Percentiles rank a stretch among this genome's conserved stretches.
phyloP scores from a whole-genome alignment of 2,797 vertebrate genomes.

The Brachymystax lenok region DNA sequence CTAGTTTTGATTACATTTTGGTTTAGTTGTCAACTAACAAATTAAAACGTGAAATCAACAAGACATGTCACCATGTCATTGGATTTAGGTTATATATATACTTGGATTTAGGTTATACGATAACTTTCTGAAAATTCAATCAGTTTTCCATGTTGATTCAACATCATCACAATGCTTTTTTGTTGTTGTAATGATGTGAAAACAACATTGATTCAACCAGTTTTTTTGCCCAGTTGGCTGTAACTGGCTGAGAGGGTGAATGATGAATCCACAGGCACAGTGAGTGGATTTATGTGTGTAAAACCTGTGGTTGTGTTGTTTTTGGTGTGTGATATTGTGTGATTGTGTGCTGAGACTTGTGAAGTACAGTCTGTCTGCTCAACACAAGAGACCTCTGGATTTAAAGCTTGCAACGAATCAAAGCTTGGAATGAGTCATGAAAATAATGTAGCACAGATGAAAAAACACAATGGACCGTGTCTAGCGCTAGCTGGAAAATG shows the following conservation, averaged over 20 bases:
- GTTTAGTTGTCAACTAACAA: too few species aligned
- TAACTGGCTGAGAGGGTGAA: conserved; percentile 3
- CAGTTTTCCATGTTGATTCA: too few species aligned
- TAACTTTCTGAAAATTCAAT: background rate
- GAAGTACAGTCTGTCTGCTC: background rate
- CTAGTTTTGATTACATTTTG: conserved; percentile 1
- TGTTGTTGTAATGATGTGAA: too few species aligned
- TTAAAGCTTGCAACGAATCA: conserved; percentile 29
- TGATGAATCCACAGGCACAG: conserved; percentile 1
- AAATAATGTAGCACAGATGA: conserved; percentile 17
- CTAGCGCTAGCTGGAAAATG: background rate
- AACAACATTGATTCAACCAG: too few species aligned
- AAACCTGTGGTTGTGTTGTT: background rate
- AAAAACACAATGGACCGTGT: conserved; percentile 19
- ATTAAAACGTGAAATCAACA: too few species aligned
- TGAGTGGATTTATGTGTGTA: background rate
- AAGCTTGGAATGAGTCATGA: conserved; percentile 31
- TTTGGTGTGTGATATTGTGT: background rate
- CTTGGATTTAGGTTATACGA: too few species aligned
- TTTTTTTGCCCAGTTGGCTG: background rate
- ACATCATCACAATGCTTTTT: too few species aligned
- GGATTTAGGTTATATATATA: too few species aligned
- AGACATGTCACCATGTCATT: too few species aligned
- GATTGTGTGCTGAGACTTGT: background rate
- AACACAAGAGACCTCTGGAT: conserved; percentile 12